Base-by-base conservation (phyloP, 2,113 vertebrate genomes). In the Patagioenas fasciata region DNA sequence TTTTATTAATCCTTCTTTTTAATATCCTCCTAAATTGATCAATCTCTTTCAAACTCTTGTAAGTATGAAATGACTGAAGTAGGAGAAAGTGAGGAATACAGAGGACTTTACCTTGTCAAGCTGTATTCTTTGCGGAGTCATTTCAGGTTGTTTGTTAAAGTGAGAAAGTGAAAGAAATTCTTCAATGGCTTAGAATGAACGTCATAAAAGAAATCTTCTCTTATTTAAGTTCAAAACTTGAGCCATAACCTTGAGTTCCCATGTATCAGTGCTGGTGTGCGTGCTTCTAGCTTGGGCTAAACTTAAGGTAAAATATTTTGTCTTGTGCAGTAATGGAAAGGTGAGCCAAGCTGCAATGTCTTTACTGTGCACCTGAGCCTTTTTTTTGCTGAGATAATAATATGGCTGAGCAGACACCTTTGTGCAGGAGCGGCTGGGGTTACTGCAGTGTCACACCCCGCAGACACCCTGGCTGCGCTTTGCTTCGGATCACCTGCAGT, bases 201-300 rank as follows among this genome's bases (percentile, higher is more conserved):
- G 4, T n/a, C 1, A 11, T 32, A 19, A 24, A 57, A 87, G 48
- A 84, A 53, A 36, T 67, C 18, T 42, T 61, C 10, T 32, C 7
- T 51, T 51, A 3, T 7, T 62, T 86, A n/a, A n/a, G 32, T 48
- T 80, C 53, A 80, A 42, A 93, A 17, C 20, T 51, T 32, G 19
- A 26, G 24, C 13, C 2, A 0, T 57, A 9, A 9, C 9, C 1
- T 7, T 61, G 64, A 57, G 26, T 56, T 93, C 13, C 25, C 1
- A 0, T 11, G 1, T 34, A 1, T 29, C 23, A 42, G 29, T 38
- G 24, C 50, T 69, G 48, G 19, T 0, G 0, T 40, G 50, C 10
- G 4, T 0, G 5, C 42, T 80, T 57, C 36, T 70, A 42, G 31
- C 48, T 80, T 64, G 74, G 10, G 10, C 17, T 74, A 20, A n/a